Conservation (phyloP, 2,888 invertebrate species). For the Nomada ferruginata region DNA sequence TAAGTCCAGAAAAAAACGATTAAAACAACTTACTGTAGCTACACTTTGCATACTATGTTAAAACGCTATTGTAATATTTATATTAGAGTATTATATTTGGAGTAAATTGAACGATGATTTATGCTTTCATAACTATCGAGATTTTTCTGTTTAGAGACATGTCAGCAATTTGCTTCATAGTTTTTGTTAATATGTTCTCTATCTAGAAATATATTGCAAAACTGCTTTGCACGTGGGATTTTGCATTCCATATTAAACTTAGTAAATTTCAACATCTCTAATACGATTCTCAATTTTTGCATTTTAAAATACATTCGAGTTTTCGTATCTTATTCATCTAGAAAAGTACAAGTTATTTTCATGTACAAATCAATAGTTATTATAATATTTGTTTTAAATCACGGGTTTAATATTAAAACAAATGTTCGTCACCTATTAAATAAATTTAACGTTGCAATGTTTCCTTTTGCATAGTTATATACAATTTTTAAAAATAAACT, state of each 20-base stretch:
- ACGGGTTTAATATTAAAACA: conserved; percentile 3
- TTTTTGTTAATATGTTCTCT: conserved; percentile 10
- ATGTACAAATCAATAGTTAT: conserved; percentile 33
- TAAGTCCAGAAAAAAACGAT: conserved; percentile 26
- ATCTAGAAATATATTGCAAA: conserved; percentile 22
- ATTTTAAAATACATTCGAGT: conserved; percentile 49
- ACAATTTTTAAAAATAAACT: conserved; percentile 38
- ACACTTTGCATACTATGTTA: conserved; percentile 34
- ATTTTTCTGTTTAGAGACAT: conserved; percentile 7
- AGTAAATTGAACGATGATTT: conserved; percentile 30
- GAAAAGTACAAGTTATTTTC: conserved; percentile 49
- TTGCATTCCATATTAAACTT: background rate
- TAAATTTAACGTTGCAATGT: conserved; percentile 19
- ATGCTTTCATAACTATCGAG: conserved; percentile 4
- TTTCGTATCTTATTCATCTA: conserved; percentile 24
- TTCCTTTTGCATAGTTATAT: conserved; percentile 6
- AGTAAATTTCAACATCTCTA: conserved; percentile 20
- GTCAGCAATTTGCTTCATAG: conserved; percentile 6
- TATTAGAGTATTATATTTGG: conserved; percentile 49
- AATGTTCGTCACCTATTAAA: conserved; percentile 28
- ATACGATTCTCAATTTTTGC: conserved; percentile 19
- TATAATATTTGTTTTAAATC: conserved; percentile 14
- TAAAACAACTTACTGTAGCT: conserved; percentile 29
- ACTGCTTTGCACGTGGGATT: conserved; percentile 10
- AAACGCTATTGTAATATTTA: conserved; percentile 45